Conservation (phyloP, 2,888 invertebrate species). For the Linnaemya tessellans region DNA sequence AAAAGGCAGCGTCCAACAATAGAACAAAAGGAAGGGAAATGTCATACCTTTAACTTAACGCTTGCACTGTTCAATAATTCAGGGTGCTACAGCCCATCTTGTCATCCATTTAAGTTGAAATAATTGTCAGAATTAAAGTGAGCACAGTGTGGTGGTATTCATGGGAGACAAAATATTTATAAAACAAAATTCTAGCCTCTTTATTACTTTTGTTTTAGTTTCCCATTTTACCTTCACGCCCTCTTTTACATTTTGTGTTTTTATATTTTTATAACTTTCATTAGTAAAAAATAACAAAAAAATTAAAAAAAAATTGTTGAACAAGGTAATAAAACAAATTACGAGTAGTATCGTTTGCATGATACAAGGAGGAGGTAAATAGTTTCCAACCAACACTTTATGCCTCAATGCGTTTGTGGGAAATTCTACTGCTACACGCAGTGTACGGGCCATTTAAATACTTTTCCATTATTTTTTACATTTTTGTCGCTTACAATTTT, state of each 20-base stretch:
- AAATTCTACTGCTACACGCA: slow-evolving; percentile 37
- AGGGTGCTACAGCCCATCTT: slow-evolving; percentile 35
- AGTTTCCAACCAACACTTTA: slow-evolving; percentile 61
- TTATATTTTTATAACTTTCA: neutral
- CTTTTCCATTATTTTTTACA: slow-evolving; percentile 27
- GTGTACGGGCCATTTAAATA: slow-evolving; percentile 17
- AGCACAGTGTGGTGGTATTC: neutral
- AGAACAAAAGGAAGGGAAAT: slow-evolving; percentile 33
- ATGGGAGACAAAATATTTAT: neutral
- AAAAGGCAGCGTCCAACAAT: slow-evolving; percentile 6
- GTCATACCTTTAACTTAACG: slow-evolving; percentile 23
- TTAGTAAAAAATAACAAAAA: neutral
- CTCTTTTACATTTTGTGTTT: slow-evolving; percentile 26
- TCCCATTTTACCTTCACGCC: slow-evolving; percentile 41
- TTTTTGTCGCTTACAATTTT: slow-evolving; percentile 37
- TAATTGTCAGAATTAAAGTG: slow-evolving; percentile 10
- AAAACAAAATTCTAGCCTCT: neutral
- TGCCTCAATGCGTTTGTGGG: slow-evolving; percentile 69
- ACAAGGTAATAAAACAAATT: neutral
- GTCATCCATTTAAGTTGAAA: slow-evolving; percentile 22
- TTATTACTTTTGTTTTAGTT: slow-evolving; percentile 16
- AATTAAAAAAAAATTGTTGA: slow-evolving; percentile 4
- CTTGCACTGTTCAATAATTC: slow-evolving; percentile 2
- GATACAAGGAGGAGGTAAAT: slow-evolving; percentile 28
- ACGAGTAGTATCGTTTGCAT: slow-evolving; percentile 14